phyloP scores from a whole-genome alignment of 2,797 vertebrate genomes.

The Arctocebus calabarensis region DNA sequence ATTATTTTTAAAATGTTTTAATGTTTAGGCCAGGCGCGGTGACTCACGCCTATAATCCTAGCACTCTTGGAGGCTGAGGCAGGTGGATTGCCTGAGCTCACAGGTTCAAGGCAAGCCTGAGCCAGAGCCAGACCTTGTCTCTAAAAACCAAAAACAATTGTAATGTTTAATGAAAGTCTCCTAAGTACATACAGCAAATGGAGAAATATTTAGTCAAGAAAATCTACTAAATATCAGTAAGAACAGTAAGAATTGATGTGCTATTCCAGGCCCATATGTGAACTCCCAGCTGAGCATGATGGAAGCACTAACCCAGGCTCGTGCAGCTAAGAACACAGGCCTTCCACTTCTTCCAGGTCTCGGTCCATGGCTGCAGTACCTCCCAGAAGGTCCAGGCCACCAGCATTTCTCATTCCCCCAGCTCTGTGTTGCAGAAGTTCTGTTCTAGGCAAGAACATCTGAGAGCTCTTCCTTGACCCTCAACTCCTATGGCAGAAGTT shows the following conservation, averaged over 20 bases:
- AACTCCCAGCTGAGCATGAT: neutral
- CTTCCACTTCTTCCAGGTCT: neutral
- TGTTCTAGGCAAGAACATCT: neutral
- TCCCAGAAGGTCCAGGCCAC: neutral
- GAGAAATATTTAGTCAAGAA: slow-evolving; percentile 5
- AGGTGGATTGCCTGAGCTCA: too few species aligned
- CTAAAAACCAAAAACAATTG: too few species aligned
- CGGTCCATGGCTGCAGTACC: neutral
- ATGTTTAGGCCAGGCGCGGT: neutral
- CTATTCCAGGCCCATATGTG: neutral
- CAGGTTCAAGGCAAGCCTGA: too few species aligned
- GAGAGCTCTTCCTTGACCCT: neutral
- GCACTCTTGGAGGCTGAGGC: too few species aligned
- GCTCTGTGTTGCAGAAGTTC: neutral
- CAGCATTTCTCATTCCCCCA: neutral
- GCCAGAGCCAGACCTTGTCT: too few species aligned
- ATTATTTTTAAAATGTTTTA: neutral
- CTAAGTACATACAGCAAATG: neutral
- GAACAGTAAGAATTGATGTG: neutral
- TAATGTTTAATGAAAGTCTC: neutral
- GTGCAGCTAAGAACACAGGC: neutral
- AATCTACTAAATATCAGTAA: neutral
- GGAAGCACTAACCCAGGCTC: neutral
- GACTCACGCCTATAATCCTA: too few species aligned
- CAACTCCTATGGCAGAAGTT: neutral